Evolutionary conservation across 2,888 invertebrate genomes (phyloP), one percentile per base, ranked within the genome.

Genomic region (Acanthacorydalis orientalis): DNA sequence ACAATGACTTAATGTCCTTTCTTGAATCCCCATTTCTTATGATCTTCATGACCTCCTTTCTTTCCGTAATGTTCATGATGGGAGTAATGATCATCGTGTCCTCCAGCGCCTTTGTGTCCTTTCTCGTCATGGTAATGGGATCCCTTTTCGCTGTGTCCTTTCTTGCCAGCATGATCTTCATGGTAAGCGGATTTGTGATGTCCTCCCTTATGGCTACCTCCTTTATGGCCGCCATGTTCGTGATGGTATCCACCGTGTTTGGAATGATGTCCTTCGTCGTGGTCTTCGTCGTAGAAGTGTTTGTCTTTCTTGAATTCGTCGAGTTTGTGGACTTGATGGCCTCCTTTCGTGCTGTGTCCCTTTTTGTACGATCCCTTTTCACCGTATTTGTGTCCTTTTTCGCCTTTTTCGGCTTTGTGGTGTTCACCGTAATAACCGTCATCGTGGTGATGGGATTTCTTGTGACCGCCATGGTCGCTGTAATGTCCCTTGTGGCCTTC

Each of bases 221-320:
- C 88, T 66, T 87, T 83, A 65, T 86, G 83, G 65, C 83, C 80
- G 23, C 80, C 83, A 55, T 84, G 81, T 58, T 80, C 81, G 60
- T 87, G 83, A 59, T 86, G 82, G 63, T 78, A 80, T 34, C 76
- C 82, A 51, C 85, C 87, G 59, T 87, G 83, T 58, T 86, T 84
- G 60, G 83, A 83, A 62, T 86, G 83, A 55, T 83, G 83, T 0
- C 81, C 86, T 40, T 79, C 78, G 57, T 84, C 84, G 55, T 87
- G 85, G 57, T 85, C 80, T 64, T 87, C 87, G 56, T 88, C 87
- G 63, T 80, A 86, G 76, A 84, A 87, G 59, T 85, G 80, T 60
- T 88, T 87, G 58, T 87, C 82, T 63, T 88, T 88, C 61, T 86
- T 84, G 65, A 77, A 85, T 64, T 88, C 88, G 63, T 89, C 85